Evolutionary conservation across 2,797 vertebrate genomes (phyloP).

Genomic region (Thripadectes ignobilis): DNA sequence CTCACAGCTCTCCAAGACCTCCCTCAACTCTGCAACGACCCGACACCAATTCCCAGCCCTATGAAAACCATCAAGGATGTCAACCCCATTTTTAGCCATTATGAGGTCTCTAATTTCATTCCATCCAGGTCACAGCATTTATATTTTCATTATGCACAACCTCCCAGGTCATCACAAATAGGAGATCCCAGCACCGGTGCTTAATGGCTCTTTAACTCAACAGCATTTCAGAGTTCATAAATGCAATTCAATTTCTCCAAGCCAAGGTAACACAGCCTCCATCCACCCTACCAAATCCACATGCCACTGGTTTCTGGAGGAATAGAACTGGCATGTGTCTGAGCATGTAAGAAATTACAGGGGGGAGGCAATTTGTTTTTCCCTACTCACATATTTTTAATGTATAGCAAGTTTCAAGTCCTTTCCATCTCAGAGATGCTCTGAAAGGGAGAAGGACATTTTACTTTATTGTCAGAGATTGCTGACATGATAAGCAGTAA

Average conservation of each 20-base stretch:
- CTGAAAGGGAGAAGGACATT: neutral
- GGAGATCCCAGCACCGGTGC: fast-evolving
- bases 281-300: neutral
- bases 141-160: neutral
- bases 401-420: neutral
- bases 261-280: neutral
- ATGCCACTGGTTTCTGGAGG: neutral
- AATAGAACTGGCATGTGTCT: neutral
- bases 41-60: neutral
- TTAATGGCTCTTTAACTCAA: neutral
- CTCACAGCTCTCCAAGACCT: neutral
- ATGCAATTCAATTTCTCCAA: neutral
- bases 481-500: neutral
- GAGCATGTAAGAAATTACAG: fast-evolving
- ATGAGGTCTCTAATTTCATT: neutral
- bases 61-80: neutral
- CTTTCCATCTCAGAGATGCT: neutral
- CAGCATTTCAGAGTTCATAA: neutral
- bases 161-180: neutral
- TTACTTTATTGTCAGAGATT: neutral
- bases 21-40: neutral
- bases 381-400: neutral
- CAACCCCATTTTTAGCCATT: neutral
- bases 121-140: neutral
- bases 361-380: neutral